A percentile compares a stretch with the other conserved stretches of the same genome.
Evolutionary conservation across 2,113 vertebrate species (phyloP).

Genomic region (Muntiacus muntjak): DNA sequence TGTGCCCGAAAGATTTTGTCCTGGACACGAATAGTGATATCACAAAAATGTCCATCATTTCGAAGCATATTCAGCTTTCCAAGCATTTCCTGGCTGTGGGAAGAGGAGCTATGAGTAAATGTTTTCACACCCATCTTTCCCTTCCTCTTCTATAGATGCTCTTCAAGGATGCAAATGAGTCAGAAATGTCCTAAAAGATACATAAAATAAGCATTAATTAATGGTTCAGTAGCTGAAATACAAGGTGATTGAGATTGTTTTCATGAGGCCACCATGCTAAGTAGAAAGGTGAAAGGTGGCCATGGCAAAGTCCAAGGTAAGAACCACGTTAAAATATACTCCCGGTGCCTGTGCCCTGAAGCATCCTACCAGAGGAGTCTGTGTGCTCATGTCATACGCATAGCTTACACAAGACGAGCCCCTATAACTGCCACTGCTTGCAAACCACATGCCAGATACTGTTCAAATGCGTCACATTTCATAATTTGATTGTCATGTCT

Average conservation of each 20-base stretch:
- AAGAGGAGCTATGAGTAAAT: constrained; percentile 93
- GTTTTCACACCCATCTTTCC: constrained; percentile 93
- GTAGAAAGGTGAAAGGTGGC: neutral
- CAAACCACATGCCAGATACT: neutral
- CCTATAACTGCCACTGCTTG: neutral
- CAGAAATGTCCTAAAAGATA: constrained; percentile 78
- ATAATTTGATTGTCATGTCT: neutral
- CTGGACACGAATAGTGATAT: constrained; percentile 94
- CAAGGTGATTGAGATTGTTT: constrained; percentile 3
- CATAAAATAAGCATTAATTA: constrained; percentile 65
- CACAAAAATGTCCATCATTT: constrained; percentile 92
- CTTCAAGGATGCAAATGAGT: constrained; percentile 76
- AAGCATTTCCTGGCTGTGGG: constrained; percentile 94
- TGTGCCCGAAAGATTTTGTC: constrained; percentile 95
- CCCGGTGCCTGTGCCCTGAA: neutral
- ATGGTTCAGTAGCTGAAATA: neutral
- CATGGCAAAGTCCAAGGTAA: constrained; percentile 13
- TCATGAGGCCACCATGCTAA: neutral
- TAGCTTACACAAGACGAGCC: neutral
- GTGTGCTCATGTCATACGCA: neutral
- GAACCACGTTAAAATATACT: neutral
- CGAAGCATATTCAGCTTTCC: constrained; percentile 93
- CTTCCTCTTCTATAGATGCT: constrained; percentile 71
- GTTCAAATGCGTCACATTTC: neutral
- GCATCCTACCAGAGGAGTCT: neutral